Conservation (phyloP, 2,113 vertebrate genomes). For the Alectura lathami region DNA sequence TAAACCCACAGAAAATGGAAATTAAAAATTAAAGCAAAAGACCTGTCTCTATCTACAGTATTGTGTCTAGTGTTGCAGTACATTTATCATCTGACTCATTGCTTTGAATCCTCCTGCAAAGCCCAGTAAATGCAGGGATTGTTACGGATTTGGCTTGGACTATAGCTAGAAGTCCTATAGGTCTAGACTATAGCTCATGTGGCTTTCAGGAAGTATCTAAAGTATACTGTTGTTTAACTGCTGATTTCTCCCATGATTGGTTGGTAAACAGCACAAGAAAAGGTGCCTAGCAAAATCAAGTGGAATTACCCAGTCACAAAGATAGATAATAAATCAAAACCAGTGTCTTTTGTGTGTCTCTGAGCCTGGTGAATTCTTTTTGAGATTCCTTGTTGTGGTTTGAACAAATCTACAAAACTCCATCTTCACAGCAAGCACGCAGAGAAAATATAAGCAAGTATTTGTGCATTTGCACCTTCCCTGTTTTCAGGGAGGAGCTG, state of each 20-base stretch:
- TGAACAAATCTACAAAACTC: not conserved
- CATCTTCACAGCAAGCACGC: accelerated
- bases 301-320: not conserved
- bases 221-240: not conserved
- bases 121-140: not conserved
- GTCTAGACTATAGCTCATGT: no score
- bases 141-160: slow-evolving; percentile 1
- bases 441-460: accelerated
- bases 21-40: slow-evolving; percentile 64
- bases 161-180: not conserved
- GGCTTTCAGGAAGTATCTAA: not conserved
- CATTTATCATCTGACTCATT: slow-evolving; percentile 43
- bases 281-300: not conserved
- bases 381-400: not conserved
- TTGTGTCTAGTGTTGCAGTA: not conserved
- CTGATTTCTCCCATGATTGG: not conserved
- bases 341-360: not conserved
- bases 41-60: slow-evolving; percentile 14
- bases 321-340: not conserved
- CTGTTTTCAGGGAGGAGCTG: not conserved
- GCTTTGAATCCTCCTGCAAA: slow-evolving; percentile 11
- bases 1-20: slow-evolving; percentile 60
- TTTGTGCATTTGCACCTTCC: not conserved
- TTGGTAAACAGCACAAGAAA: not conserved
- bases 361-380: not conserved